These are phyloP conservation scores for Drosophila baimaii DNA, from an alignment of 1,140 invertebrate species.

Conservation along the genomic window DNA sequence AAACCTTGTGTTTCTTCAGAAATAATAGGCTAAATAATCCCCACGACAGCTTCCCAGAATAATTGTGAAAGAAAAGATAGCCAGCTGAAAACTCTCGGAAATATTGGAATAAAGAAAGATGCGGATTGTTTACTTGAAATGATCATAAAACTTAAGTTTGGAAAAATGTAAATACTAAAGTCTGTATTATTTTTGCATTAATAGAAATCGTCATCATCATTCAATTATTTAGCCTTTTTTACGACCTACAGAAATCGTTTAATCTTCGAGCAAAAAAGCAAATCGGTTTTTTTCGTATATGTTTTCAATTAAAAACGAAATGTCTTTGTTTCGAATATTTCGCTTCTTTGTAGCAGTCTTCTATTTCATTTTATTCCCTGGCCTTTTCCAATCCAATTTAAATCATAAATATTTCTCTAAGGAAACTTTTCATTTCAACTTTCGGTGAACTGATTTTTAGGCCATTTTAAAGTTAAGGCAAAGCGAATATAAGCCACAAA, in stretches of 20 bases:
- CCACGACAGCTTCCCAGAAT: constrained; percentile 38
- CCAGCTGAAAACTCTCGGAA: constrained; percentile 11
- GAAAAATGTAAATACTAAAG: not conserved
- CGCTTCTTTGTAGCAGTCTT: not conserved
- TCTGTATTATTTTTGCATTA: not conserved
- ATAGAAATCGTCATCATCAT: too few species aligned
- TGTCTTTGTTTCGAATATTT: not conserved
- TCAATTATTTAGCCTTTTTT: too few species aligned
- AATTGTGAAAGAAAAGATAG: constrained; percentile 22
- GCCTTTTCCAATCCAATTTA: not conserved
- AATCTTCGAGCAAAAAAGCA: too few species aligned
- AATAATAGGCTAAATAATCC: constrained; percentile 17
- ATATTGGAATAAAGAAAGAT: not conserved
- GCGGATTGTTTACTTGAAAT: not conserved
- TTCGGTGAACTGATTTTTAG: constrained; percentile 1
- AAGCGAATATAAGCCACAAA: constrained; percentile 8
- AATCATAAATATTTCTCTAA: not conserved
- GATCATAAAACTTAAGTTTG: not conserved
- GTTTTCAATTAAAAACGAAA: not conserved
- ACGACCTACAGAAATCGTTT: too few species aligned
- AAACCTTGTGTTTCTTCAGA: constrained; percentile 16
- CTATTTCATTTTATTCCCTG: not conserved
- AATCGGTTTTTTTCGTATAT: not conserved
- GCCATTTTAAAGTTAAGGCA: constrained; percentile 4
- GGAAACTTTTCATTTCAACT: not conserved